Percentiles rank a stretch among this genome's conserved stretches.
Evolutionary conservation across 2,888 invertebrate genomes (phyloP).

Genomic region (Trichopoda pennipes): DNA sequence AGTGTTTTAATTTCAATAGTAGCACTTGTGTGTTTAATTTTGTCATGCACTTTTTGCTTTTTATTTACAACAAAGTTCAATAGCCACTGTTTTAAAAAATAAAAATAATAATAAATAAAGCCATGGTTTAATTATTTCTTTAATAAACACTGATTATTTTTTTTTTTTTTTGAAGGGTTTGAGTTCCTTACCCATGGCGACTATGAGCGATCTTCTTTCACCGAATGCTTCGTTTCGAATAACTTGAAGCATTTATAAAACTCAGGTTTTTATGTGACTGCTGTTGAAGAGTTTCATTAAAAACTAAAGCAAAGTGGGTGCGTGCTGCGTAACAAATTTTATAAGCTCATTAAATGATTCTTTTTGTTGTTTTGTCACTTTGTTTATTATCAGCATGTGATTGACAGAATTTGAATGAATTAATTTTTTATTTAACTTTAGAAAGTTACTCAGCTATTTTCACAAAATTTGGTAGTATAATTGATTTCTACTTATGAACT

Average conservation of each 20-base stretch:
- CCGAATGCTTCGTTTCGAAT: constrained; percentile 60
- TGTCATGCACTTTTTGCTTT: constrained; percentile 40
- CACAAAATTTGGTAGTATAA: not conserved
- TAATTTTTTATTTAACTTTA: not conserved
- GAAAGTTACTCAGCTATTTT: not conserved
- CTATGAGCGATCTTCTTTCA: constrained; percentile 63
- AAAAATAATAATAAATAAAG: no score
- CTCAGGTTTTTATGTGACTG: constrained; percentile 54
- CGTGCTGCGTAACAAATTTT: constrained; percentile 45
- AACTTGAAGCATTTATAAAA: constrained; percentile 57
- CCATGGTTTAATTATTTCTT: constrained; percentile 11
- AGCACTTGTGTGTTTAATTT: constrained; percentile 40
- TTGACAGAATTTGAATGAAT: constrained; percentile 25
- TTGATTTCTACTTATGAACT: not conserved
- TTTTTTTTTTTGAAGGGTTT: constrained; percentile 24
- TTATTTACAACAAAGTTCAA: constrained; percentile 48
- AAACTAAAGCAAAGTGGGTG: constrained; percentile 57
- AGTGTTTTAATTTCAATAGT: constrained; percentile 16
- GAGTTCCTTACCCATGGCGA: constrained; percentile 64
- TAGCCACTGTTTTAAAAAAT: constrained; percentile 33
- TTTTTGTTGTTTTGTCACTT: constrained; percentile 50
- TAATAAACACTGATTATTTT: constrained; percentile 29
- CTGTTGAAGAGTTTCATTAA: constrained; percentile 33
- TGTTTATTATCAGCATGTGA: constrained; percentile 38
- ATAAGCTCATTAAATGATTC: constrained; percentile 48